Conservation (phyloP, 2,888 invertebrate genomes). For the Troglohyphantes excavatus region DNA sequence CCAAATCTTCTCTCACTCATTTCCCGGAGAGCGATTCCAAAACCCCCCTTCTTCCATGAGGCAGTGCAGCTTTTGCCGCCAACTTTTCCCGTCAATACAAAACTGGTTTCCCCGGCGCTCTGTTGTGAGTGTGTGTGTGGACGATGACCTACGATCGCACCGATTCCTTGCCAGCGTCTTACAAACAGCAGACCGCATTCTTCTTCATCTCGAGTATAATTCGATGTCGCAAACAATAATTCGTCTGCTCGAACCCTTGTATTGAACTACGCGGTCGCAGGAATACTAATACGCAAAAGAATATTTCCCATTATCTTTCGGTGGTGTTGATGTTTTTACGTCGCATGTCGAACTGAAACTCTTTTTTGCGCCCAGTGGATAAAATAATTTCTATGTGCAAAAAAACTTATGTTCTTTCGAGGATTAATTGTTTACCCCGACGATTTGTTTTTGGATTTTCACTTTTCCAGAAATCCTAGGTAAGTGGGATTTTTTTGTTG, state of each 20-base stretch:
- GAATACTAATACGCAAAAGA: neutral
- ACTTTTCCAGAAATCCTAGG: neutral
- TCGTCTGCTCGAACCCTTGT: neutral
- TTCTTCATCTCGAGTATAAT: neutral
- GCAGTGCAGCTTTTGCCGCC: conserved; percentile 2
- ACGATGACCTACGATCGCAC: neutral
- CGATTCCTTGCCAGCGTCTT: neutral
- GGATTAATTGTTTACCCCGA: neutral
- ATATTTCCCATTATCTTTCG: neutral
- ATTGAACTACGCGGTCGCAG: neutral
- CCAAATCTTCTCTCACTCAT: too few relatives aligned
- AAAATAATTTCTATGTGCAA: neutral
- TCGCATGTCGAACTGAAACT: neutral
- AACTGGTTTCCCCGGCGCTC: neutral
- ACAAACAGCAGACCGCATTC: neutral
- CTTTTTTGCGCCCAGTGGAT: neutral
- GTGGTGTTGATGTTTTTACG: neutral
- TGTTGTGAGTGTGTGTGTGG: neutral
- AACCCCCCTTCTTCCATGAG: neutral
- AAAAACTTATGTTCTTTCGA: neutral
- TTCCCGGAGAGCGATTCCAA: neutral
- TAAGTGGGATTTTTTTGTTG: neutral
- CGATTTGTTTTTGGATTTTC: neutral
- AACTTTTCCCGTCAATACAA: conserved; percentile 4
- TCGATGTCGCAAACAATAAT: neutral